These are phyloP conservation scores for Rhinoraja longicauda DNA, from an alignment of 2,797 vertebrate genomes.

Conservation along the genomic window DNA sequence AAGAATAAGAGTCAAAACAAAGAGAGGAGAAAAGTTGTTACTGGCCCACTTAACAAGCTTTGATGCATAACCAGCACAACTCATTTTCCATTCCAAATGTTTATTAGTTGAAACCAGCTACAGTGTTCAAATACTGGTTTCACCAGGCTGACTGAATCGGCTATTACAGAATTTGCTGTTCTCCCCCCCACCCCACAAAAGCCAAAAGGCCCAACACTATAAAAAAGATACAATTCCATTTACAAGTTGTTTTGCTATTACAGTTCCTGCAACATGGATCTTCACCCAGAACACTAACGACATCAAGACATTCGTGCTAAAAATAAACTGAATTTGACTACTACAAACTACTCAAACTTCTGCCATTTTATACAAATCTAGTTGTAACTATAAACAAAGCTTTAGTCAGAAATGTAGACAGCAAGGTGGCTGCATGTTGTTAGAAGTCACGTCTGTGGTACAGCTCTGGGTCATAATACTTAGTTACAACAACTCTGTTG, in stretches of 20 bases:
- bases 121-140: conserved; percentile 33
- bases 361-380: conserved; percentile 36
- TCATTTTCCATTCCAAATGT: conserved; percentile 8
- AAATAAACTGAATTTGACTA: conserved; percentile 38
- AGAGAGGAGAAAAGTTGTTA: background rate
- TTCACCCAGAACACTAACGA: conserved; percentile 26
- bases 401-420: conserved; percentile 29
- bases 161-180: background rate
- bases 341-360: conserved; percentile 30
- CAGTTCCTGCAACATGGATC: conserved; percentile 30
- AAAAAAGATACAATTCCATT: conserved; percentile 38
- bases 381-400: conserved; percentile 35
- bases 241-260: conserved; percentile 35
- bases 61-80: conserved; percentile 15
- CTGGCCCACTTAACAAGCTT: background rate
- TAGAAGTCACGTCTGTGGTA: conserved; percentile 67
- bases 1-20: background rate
- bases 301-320: conserved; percentile 34
- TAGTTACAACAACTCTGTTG: conserved; percentile 69
- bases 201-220: conserved; percentile 35
- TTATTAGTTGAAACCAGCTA: conserved; percentile 37
- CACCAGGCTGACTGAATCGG: conserved; percentile 35
- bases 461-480: conserved; percentile 67
- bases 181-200: background rate
- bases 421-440: conserved; percentile 41